These are phyloP conservation scores for Drosophila prostipennis DNA, from an alignment of 2,888 invertebrate genomes.

Conservation along the genomic window DNA sequence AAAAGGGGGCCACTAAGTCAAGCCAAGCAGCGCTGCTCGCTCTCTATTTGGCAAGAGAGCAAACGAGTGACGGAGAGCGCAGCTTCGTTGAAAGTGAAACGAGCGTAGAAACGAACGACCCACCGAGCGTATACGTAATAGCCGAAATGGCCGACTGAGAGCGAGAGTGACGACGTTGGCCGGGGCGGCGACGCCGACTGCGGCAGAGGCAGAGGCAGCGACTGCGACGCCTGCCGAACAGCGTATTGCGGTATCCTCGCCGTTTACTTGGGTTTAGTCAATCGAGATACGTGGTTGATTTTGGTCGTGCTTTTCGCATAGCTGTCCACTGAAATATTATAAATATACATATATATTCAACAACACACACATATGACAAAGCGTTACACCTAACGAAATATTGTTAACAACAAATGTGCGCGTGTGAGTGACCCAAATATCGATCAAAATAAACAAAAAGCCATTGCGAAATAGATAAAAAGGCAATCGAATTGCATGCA, in stretches of 20 bases:
- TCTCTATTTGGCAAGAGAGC: constrained; percentile 21
- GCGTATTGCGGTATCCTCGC: constrained; percentile 82
- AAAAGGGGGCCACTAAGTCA: constrained; percentile 76
- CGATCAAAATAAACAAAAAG: constrained; percentile 40
- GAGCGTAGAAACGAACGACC: constrained; percentile 28
- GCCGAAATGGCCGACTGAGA: constrained; percentile 57
- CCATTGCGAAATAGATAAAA: constrained; percentile 41
- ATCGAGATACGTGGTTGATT: constrained; percentile 85
- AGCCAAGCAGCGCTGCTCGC: constrained; percentile 60
- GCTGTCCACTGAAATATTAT: constrained; percentile 42
- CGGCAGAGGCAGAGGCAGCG: constrained; percentile 21
- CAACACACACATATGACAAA: constrained; percentile 17
- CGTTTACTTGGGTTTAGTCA: constrained; percentile 84
- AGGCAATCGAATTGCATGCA: constrained; percentile 36
- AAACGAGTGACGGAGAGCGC: constrained; percentile 22
- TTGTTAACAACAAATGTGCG: constrained; percentile 56
- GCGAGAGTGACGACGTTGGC: constrained; percentile 65
- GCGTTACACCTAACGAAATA: constrained; percentile 52
- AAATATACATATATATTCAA: constrained; percentile 10
- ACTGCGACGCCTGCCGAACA: constrained; percentile 44
- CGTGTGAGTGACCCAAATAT: constrained; percentile 43
- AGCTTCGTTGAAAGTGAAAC: constrained; percentile 72
- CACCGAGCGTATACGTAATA: constrained; percentile 69
- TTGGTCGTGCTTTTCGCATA: constrained; percentile 83
- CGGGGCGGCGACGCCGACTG: constrained; percentile 28